Evolutionary conservation across 2,888 invertebrate species (phyloP).

Genomic region (Noctua comes): DNA sequence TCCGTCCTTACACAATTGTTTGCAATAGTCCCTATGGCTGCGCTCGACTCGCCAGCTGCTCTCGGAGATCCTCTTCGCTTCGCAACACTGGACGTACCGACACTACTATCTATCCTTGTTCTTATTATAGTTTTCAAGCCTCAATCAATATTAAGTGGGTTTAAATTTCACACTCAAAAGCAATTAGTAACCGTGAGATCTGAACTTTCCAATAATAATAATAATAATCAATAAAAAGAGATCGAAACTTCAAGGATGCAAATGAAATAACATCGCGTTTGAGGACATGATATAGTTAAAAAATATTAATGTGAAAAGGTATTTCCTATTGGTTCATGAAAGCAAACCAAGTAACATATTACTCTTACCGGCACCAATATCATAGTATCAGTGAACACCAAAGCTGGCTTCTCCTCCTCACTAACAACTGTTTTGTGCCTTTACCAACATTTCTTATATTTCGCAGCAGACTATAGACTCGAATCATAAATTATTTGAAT

Average conservation of each 20-base stretch:
- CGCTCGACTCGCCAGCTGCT: conserved; percentile 70
- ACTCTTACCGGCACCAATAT: conserved; percentile 85
- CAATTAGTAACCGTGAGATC: conserved; percentile 88
- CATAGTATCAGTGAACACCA: conserved; percentile 84
- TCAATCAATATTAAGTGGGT: conserved; percentile 73
- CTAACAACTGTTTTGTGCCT: conserved; percentile 83
- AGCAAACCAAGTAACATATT: conserved; percentile 82
- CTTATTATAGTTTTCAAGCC: conserved; percentile 71
- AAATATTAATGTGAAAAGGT: conserved; percentile 90
- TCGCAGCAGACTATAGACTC: conserved; percentile 73
- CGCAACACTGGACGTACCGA: conserved; percentile 73
- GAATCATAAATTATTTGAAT: conserved; percentile 74
- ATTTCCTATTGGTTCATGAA: conserved; percentile 88
- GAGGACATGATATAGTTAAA: conserved; percentile 91
- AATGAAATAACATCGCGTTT: conserved; percentile 87
- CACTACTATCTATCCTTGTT: conserved; percentile 73
- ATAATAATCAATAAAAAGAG: conserved; percentile 73
- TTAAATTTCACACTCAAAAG: conserved; percentile 85
- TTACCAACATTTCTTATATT: conserved; percentile 80
- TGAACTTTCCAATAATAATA: conserved; percentile 86
- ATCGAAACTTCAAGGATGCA: conserved; percentile 85
- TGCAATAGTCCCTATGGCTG: conserved; percentile 82
- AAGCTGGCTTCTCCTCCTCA: conserved; percentile 88
- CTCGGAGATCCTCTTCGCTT: conserved; percentile 75
- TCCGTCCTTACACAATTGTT: conserved; percentile 91